phyloP scores from a whole-genome alignment of 2,113 vertebrate genomes.

The Peromyscus californicus region DNA sequence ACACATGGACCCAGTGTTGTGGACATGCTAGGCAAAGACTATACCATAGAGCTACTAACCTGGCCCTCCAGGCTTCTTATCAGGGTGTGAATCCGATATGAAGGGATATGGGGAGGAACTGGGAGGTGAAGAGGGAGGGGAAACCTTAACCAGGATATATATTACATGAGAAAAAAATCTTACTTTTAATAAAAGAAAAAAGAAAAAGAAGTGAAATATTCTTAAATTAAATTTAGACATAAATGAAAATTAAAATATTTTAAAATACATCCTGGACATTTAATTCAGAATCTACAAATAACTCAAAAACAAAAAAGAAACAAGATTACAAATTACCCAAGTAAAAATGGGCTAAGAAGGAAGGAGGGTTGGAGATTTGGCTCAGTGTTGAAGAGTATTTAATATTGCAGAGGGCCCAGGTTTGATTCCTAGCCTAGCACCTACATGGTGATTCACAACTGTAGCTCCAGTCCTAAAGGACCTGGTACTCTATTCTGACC shows the following conservation, averaged over 20 bases:
- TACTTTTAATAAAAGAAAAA: neutral
- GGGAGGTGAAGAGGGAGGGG: neutral
- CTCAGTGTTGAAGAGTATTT: neutral
- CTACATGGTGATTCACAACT: neutral
- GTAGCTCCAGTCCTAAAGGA: neutral
- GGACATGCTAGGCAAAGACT: neutral
- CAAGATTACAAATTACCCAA: neutral
- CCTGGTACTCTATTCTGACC: neutral
- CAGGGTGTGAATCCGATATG: neutral
- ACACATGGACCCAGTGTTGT: neutral
- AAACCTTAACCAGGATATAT: neutral
- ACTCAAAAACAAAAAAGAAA: neutral
- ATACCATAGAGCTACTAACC: neutral
- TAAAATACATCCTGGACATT: neutral
- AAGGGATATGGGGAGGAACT: neutral
- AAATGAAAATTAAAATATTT: neutral
- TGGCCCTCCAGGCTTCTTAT: neutral
- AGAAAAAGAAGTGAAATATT: neutral
- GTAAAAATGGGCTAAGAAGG: neutral
- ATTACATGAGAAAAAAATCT: neutral
- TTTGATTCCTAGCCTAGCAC: neutral
- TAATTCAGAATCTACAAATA: neutral
- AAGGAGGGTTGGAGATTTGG: neutral
- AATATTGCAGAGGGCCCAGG: neutral
- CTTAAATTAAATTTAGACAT: neutral